These are phyloP conservation scores for Corythoichthys intestinalis DNA, from an alignment of 2,113 vertebrate species.

Conservation along the genomic window DNA sequence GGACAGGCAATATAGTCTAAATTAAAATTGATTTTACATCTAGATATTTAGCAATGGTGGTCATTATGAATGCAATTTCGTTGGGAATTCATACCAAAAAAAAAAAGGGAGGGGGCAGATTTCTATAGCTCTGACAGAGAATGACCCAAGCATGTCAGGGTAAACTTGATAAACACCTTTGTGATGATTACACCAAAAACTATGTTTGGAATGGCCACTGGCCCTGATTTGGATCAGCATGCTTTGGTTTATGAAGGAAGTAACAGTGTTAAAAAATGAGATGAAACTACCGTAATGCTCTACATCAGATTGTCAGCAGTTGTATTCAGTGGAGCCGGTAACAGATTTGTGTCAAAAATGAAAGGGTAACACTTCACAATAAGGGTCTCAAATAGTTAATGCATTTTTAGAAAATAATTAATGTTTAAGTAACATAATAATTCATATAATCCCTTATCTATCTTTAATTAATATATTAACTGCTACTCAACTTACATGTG, in stretches of 20 bases:
- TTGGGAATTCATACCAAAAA: background rate
- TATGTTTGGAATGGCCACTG: conserved; percentile 1
- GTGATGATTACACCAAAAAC: background rate
- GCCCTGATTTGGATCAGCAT: conserved; percentile 1
- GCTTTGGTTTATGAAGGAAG: background rate
- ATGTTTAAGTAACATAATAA: too few species aligned
- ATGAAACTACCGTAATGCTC: background rate
- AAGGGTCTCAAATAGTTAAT: too few species aligned
- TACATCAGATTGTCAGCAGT: background rate
- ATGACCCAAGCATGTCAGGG: background rate
- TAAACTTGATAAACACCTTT: background rate
- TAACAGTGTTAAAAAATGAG: background rate
- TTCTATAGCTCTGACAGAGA: background rate
- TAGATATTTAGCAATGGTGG: too few species aligned
- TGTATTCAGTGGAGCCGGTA: background rate
- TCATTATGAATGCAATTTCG: background rate
- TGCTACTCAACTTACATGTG: too few species aligned
- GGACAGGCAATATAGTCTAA: background rate
- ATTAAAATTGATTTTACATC: background rate
- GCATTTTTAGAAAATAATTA: too few species aligned
- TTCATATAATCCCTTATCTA: too few species aligned
- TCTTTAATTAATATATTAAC: too few species aligned
- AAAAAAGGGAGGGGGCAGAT: background rate
- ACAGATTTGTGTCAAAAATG: background rate
- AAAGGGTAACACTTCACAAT: background rate